Conservation (phyloP, 1,140 invertebrate genomes). For the Neuroterus valhalla region DNA sequence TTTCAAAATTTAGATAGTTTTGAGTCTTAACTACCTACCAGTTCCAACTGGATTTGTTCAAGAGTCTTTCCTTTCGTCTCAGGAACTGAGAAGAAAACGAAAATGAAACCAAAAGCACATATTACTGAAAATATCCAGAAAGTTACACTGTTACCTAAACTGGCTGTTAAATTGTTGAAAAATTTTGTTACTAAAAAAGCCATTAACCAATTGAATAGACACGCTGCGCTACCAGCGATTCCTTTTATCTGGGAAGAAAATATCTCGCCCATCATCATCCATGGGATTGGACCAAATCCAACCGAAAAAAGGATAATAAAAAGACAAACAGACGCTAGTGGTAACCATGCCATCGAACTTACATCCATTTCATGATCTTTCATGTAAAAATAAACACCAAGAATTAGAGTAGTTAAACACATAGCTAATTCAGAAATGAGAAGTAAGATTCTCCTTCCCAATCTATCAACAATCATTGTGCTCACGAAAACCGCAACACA, state of each 20-base stretch:
- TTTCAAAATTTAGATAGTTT: not conserved
- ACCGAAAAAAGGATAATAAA: slow-evolving; percentile 88
- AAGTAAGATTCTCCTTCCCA: slow-evolving; percentile 84
- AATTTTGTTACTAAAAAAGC: slow-evolving; percentile 89
- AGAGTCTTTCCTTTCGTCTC: slow-evolving; percentile 94
- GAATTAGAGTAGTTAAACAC: slow-evolving; percentile 77
- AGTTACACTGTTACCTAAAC: slow-evolving; percentile 78
- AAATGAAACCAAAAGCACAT: slow-evolving; percentile 81
- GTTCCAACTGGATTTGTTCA: slow-evolving; percentile 85
- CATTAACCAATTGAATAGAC: slow-evolving; percentile 85
- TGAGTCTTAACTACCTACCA: slow-evolving; percentile 63
- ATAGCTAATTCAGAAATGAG: slow-evolving; percentile 79
- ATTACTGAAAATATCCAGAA: slow-evolving; percentile 89
- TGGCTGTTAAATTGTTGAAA: slow-evolving; percentile 78
- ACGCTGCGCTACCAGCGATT: slow-evolving; percentile 83
- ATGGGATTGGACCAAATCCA: slow-evolving; percentile 87
- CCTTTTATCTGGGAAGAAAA: slow-evolving; percentile 83
- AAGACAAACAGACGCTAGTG: slow-evolving; percentile 81
- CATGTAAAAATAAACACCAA: slow-evolving; percentile 82
- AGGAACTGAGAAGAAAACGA: slow-evolving; percentile 87
- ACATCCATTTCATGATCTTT: slow-evolving; percentile 72
- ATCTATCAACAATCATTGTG: slow-evolving; percentile 84
- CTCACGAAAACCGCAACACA: slow-evolving; percentile 80
- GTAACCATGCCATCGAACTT: slow-evolving; percentile 80
- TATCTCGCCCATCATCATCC: slow-evolving; percentile 86